Evolutionary conservation across 2,113 vertebrate species (phyloP), one percentile per base, ranked within the genome.

Genomic region (Ia io): DNA sequence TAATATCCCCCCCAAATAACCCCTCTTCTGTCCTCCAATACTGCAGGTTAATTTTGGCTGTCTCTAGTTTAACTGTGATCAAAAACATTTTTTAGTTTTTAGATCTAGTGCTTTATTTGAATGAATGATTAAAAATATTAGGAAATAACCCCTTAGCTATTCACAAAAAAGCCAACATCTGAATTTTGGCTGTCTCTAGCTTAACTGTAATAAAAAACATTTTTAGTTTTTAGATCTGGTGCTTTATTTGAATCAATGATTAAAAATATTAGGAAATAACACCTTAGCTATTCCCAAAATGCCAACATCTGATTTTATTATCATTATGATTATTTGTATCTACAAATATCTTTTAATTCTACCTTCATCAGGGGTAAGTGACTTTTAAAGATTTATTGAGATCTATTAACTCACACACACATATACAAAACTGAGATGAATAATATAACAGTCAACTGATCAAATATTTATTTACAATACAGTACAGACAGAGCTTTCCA

Each of bases 161-260:
- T 37, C 37, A 37, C 37, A 37, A 37, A 37, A 78, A 79, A 63
- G 17, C 22, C 35, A 40, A 8, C 44, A 20, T 59, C 5, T 83
- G 74, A 3, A 35, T 35, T 80, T 80, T 74, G 23, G 4, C 9
- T 87, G 1, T 71, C 28, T 73, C 28, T 70, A 51, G 17, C 61
- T 89, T 63, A 93, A 49, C 49, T 84, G n/a, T 84, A 30, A 84
- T 47, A 8, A 53, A 84, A 88, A 94, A 59, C 16, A 53, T 53
- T 30, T 73, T 73, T 84, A 9, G 2, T 59, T 23, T 59, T 59
- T 61, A 28, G 59, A 61, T 28, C 2, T 61, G 23, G 6, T 70
- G 59, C 11, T 86, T 79, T 85, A 61, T 73, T 78, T 95, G 53
- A 69, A 67, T 91, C 17, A 84, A 84, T 91, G 37, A 65, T 61